Base-by-base conservation (phyloP, 2,113 vertebrate genomes). In the Climacteris rufus region DNA sequence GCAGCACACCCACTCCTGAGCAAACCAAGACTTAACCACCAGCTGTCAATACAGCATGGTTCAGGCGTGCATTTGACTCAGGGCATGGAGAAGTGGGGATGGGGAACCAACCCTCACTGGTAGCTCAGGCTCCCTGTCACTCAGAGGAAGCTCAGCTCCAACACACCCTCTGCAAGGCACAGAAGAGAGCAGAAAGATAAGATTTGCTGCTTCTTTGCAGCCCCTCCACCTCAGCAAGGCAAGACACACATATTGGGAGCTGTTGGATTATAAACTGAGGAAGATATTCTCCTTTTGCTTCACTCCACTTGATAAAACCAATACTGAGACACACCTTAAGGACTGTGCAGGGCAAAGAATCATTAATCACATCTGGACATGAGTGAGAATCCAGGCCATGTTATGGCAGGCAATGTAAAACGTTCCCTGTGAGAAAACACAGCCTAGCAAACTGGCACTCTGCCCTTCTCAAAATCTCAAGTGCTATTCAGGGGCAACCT, bases 61-160 rank as follows among this genome's bases (percentile, higher is more conserved):
- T 47, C 39, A 49, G 6, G 8, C 39, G 14, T 4, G 4, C 15
- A 35, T n/a, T 35, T 79, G 19, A n/a, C 23, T 45, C 0, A 0
- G 4, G 31, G 13, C 6, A 2, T 8, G 17, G 17, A 78, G 40
- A 6, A 63, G 4, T 3, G 4, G 17, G 23, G 12, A 52, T 7
- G 12, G 20, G 7, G 13, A 91, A 80, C 22, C 24, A 60, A 11
- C 6, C 13, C 4, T 11, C 33, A 27, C 45, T 28, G 39, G 17
- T 8, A 83, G 44, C 53, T 64, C 25, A 85, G 44, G 53, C 45
- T 85, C 23, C 37, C 47, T 52, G 37, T 6, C 56, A 66, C 24
- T 49, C 44, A 75, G 2, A 52, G 15, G 22, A 45, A 66, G 47
- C 50, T 69, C 40, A 68, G 56, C 49, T 69, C n/a, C 44, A 77